Percentiles rank a stretch among this genome's conserved stretches.
These are phyloP conservation scores for Leptoteleia sp. DNA, from an alignment of 1,140 invertebrate species.

Conservation along the genomic window DNA sequence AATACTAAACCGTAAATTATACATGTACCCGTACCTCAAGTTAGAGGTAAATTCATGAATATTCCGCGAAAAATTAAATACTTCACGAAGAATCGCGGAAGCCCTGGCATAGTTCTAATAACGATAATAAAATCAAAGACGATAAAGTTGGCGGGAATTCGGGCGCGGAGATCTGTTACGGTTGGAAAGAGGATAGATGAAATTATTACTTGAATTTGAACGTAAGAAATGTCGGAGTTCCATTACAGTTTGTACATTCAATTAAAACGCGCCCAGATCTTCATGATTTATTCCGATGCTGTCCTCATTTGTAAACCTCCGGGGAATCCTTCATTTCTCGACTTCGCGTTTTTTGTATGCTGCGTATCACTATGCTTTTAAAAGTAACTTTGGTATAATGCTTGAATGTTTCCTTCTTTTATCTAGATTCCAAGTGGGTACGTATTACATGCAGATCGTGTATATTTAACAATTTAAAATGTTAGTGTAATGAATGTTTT, in stretches of 20 bases:
- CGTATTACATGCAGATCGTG: constrained; percentile 5
- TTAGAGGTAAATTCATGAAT: constrained; percentile 47
- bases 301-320: constrained; percentile 51
- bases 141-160: neutral
- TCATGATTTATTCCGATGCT: constrained; percentile 42
- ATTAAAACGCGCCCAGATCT: constrained; percentile 36
- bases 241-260: constrained; percentile 33
- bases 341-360: constrained; percentile 40
- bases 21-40: constrained; percentile 37
- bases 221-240: neutral
- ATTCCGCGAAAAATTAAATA: constrained; percentile 47
- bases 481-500: neutral
- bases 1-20: constrained; percentile 60
- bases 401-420: constrained; percentile 18
- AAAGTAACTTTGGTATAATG: constrained; percentile 28
- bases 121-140: too few species aligned
- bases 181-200: constrained; percentile 5
- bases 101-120: neutral
- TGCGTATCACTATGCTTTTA: constrained; percentile 8
- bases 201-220: neutral
- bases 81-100: constrained; percentile 7
- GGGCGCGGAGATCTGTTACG: neutral
- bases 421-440: constrained; percentile 19
- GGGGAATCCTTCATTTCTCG: constrained; percentile 50
- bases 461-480: constrained; percentile 18